phyloP scores from a whole-genome alignment of 2,797 vertebrate genomes.

The Sciurus vulgaris region DNA sequence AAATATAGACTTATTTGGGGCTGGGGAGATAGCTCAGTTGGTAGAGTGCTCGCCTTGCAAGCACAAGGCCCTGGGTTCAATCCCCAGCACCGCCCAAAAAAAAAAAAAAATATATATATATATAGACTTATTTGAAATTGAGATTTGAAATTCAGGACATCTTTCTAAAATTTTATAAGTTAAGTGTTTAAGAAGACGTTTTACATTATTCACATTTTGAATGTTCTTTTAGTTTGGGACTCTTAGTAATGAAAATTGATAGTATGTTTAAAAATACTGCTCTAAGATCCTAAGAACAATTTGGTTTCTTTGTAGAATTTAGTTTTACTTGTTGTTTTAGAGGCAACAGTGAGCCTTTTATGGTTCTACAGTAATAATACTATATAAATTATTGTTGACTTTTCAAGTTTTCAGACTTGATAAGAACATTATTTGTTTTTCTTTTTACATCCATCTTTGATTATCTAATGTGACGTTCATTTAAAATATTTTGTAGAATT shows the following conservation, averaged over 20 bases:
- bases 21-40: too few species aligned
- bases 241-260: conserved; percentile 64
- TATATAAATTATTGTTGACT: conserved; percentile 4
- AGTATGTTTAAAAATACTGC: conserved; percentile 28
- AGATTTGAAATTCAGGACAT: conserved; percentile 42
- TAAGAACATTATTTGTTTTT: neutral
- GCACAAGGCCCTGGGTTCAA: too few species aligned
- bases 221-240: conserved; percentile 35
- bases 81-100: too few species aligned
- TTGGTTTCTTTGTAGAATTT: conserved; percentile 42
- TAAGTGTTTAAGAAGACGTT: conserved; percentile 47
- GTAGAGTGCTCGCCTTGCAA: too few species aligned
- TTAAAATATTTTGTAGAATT: conserved; percentile 24
- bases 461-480: conserved; percentile 12
- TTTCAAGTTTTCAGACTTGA: conserved; percentile 53
- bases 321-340: conserved; percentile 57
- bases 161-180: conserved; percentile 27
- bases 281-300: conserved; percentile 7
- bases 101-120: too few species aligned
- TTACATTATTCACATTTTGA: conserved; percentile 42
- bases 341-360: neutral
- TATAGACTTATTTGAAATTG: conserved; percentile 11
- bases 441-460: conserved; percentile 55
- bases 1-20: neutral
- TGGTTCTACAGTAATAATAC: conserved; percentile 18